phyloP scores from a whole-genome alignment of 1,140 invertebrate species.

The Dendrolimus punctatus region DNA sequence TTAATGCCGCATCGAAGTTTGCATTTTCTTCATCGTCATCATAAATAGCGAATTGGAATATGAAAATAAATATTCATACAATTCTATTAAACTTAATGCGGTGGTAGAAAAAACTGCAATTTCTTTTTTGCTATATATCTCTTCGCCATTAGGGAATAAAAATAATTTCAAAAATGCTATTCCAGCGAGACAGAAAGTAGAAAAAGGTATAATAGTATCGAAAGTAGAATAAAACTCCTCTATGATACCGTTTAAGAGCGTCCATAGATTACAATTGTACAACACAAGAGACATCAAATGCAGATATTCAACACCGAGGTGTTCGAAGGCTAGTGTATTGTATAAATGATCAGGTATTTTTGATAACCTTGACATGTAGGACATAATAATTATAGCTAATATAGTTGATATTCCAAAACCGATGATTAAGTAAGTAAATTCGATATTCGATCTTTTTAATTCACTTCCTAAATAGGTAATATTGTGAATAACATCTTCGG shows the following conservation, averaged over 20 bases:
- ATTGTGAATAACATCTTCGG: no score
- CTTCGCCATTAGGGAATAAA: constrained; percentile 9
- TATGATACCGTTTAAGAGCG: not conserved
- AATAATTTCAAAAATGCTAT: constrained; percentile 15
- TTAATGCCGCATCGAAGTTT: not conserved
- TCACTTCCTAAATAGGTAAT: no score
- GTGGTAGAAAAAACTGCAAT: constrained; percentile 8
- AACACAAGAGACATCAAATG: constrained; percentile 3
- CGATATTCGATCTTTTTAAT: no score
- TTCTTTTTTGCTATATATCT: constrained; percentile 14
- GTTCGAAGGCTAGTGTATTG: constrained; percentile 1
- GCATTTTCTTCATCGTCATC: not conserved
- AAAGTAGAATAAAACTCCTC: constrained; percentile 1
- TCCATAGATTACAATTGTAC: not conserved
- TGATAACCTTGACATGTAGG: not conserved
- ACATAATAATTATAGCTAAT: no score
- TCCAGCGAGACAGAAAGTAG: constrained; percentile 8
- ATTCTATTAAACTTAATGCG: constrained; percentile 3
- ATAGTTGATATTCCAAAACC: no score
- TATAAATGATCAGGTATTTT: constrained; percentile 2
- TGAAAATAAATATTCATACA: constrained; percentile 3
- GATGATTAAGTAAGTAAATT: no score
- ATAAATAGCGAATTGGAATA: not conserved
- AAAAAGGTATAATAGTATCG: constrained; percentile 6
- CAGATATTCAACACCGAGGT: constrained; percentile 2